A percentile compares a stretch with the other conserved stretches of the same genome.
These are phyloP conservation scores for Nesospiza acunhae DNA, from an alignment of 2,113 vertebrate species.

Conservation along the genomic window DNA sequence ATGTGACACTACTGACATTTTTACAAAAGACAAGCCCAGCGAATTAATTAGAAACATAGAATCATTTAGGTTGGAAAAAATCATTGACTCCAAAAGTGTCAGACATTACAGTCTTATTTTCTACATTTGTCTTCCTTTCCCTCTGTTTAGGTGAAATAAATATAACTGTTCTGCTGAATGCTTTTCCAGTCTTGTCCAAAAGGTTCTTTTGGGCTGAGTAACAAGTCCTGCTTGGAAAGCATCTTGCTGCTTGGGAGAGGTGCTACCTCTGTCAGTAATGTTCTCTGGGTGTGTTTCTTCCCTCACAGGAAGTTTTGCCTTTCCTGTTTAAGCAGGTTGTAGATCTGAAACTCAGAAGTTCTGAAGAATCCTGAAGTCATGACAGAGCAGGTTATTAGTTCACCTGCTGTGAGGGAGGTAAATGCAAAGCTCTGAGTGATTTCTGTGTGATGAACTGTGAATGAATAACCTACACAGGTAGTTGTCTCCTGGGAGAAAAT, in stretches of 20 bases:
- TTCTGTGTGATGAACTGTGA: not conserved
- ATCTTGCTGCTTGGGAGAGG: not conserved
- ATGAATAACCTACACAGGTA: not conserved
- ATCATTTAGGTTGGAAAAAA: not conserved
- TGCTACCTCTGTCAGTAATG: not conserved
- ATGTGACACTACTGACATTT: not conserved
- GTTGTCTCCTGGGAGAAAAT: not conserved
- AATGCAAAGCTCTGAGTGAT: not conserved
- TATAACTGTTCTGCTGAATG: not conserved
- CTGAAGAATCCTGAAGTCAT: not conserved
- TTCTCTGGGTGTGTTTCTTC: not conserved
- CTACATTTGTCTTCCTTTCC: not conserved
- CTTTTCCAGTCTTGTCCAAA: not conserved
- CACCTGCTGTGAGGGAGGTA: not conserved
- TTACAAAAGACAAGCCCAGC: not conserved
- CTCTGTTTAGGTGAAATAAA: not conserved
- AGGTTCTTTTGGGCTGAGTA: not conserved
- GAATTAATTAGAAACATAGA: not conserved
- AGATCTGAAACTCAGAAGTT: not conserved
- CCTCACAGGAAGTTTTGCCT: not conserved
- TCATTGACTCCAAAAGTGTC: fast-evolving
- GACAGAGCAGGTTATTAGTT: not conserved
- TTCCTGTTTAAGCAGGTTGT: not conserved
- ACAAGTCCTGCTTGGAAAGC: not conserved
- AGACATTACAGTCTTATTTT: not conserved